Base-by-base conservation (phyloP, 2,797 vertebrate genomes). In the Ctenopoma kingsleyae region DNA sequence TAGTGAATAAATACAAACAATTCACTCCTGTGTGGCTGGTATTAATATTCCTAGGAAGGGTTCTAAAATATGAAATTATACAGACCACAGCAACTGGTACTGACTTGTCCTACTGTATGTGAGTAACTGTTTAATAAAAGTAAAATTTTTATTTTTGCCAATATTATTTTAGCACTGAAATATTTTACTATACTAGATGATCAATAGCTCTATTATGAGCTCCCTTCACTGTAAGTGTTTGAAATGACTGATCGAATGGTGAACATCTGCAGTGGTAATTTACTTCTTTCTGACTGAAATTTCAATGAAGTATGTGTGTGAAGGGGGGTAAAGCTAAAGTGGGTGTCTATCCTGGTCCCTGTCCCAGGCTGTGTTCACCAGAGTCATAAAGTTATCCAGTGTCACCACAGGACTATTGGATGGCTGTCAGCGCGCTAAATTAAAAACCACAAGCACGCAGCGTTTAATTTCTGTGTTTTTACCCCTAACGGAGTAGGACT, bases 401-500 rank as follows among this genome's bases (percentile, higher is more conserved):
- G 76, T 81, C 85, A 81, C 89, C 81, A 62, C 86, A 88, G 81
- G 86, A 86, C 67, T 78, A 76, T 87, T 89, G 84, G 84, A 87
- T 55, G 70, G 73, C 81, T 88, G 85, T 91, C 90, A 91, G 84
- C 74, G 53, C 5, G 2, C 73, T 81, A 87, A 90, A 92, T 91
- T 80, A 88, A 92, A 91, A 91, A 82, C 87, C 89, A 85, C 80
- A 89, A 84, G 78, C 83, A 86, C 10, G 49, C 82, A 85, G 83
- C n/a, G 59, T 81, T 89, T 87, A 76, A 90, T 87, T 87, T 87
- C 38, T 78, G 67, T 87, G 80, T 79, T 87, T 89, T 84, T 84
- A 85, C 67, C 85, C 71, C 83, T 78, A 70, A 85, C 44, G n/a
- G 81, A 85, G 82, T 68, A 43, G 59, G 78, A 80, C 64, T 78